Percentiles rank a stretch among this genome's conserved stretches.
phyloP scores from a whole-genome alignment of 2,888 invertebrate genomes.

The Synergus japonicus region DNA sequence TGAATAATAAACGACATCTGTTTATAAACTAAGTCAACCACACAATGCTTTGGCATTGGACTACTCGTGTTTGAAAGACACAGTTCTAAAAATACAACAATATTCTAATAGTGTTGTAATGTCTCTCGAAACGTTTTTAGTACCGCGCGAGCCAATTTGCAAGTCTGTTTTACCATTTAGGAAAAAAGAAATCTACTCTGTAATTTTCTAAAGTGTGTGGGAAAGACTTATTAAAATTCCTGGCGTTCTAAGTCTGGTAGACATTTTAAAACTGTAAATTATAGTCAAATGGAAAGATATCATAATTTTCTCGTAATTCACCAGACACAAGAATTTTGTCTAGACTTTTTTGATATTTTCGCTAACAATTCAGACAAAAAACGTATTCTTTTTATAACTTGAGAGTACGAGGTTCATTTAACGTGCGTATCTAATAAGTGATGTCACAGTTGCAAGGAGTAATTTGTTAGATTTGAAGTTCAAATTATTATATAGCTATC shows the following conservation, averaged over 20 bases:
- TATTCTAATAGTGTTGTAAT: slow-evolving; percentile 9
- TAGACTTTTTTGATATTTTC: not conserved
- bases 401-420: not conserved
- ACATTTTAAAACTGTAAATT: not conserved
- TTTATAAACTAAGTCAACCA: not conserved
- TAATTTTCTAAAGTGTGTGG: not conserved
- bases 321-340: not conserved
- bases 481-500: not conserved
- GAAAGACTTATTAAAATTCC: not conserved
- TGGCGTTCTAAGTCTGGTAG: not conserved
- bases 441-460: not conserved
- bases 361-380: not conserved
- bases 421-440: not conserved
- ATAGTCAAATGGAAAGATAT: not conserved
- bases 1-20: slow-evolving; percentile 10
- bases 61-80: slow-evolving; percentile 5
- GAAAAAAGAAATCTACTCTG: not conserved
- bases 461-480: not conserved
- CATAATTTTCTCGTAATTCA: not conserved
- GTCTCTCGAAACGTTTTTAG: not conserved
- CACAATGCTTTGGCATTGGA: slow-evolving; percentile 11
- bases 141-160: not conserved
- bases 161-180: slow-evolving; percentile 18
- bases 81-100: slow-evolving; percentile 29
- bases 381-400: not conserved